These are phyloP conservation scores for Priocnemis perturbator DNA, from an alignment of 2,888 invertebrate genomes.

Conservation along the genomic window DNA sequence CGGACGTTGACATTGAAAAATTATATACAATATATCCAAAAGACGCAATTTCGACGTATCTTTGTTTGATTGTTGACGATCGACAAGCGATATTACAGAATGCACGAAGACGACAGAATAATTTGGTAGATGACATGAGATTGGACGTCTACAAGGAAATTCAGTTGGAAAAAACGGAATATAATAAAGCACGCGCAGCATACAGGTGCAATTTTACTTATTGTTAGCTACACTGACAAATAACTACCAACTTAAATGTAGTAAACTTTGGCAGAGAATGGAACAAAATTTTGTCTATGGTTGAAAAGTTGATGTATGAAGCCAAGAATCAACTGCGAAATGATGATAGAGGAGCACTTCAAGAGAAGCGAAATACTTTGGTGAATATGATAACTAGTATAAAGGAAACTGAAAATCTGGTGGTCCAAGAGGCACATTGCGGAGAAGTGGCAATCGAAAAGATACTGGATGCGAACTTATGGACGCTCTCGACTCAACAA, in stretches of 20 bases:
- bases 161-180: conserved; percentile 47
- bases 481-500: conserved; percentile 39
- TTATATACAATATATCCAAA: conserved; percentile 46
- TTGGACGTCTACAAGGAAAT: conserved; percentile 52
- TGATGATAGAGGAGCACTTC: conserved; percentile 25
- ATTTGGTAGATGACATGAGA: conserved; percentile 45
- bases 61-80: conserved; percentile 50
- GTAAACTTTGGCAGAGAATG: conserved; percentile 41
- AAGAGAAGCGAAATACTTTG: conserved; percentile 40
- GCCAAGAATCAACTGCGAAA: conserved; percentile 32
- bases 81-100: conserved; percentile 47
- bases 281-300: conserved; percentile 51
- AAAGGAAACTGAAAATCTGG: conserved; percentile 50
- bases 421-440: conserved; percentile 47
- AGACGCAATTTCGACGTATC: conserved; percentile 42
- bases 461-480: conserved; percentile 46
- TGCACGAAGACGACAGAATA: conserved; percentile 45
- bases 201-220: conserved; percentile 43
- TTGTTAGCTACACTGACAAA: conserved; percentile 9
- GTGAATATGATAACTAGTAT: conserved; percentile 45
- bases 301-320: conserved; percentile 54
- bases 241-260: neutral
- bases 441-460: conserved; percentile 46
- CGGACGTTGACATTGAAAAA: conserved; percentile 38
- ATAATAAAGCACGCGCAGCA: conserved; percentile 50